Conservation (phyloP, 2,797 vertebrate genomes). For the Meda fulgida region DNA sequence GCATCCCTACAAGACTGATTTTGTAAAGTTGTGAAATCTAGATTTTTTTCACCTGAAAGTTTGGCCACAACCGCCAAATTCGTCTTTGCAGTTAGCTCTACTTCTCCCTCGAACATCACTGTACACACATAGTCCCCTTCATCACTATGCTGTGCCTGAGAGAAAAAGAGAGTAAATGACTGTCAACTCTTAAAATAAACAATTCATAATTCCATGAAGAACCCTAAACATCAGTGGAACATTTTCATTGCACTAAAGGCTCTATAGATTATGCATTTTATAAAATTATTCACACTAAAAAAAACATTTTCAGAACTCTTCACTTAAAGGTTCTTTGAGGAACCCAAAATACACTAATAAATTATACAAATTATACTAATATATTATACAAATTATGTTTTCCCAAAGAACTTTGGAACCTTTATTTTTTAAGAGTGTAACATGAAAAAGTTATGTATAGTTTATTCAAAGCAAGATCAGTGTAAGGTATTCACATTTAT, state of each 20-base stretch:
- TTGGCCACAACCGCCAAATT: neutral
- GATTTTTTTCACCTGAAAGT: constrained; percentile 17
- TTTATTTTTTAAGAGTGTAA: too few relatives aligned
- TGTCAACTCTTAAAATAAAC: neutral
- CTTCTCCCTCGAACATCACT: constrained; percentile 40
- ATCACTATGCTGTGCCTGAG: constrained; percentile 33
- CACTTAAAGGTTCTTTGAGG: too few relatives aligned
- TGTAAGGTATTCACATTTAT: constrained; percentile 10
- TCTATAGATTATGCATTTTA: neutral
- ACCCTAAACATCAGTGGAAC: neutral
- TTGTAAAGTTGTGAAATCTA: neutral
- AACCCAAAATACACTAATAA: too few relatives aligned
- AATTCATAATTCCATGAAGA: neutral
- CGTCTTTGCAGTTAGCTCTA: neutral
- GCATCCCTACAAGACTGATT: neutral
- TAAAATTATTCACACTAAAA: neutral
- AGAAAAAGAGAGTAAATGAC: neutral
- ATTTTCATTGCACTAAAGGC: neutral
- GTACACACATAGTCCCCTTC: constrained; percentile 49
- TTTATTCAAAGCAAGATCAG: neutral
- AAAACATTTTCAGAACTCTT: too few relatives aligned
- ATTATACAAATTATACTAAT: too few relatives aligned
- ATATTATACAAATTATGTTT: too few relatives aligned
- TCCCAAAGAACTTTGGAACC: neutral
- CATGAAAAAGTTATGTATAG: neutral